phyloP scores from a whole-genome alignment of 2,113 vertebrate genomes.

The Mormyrus lacerda region DNA sequence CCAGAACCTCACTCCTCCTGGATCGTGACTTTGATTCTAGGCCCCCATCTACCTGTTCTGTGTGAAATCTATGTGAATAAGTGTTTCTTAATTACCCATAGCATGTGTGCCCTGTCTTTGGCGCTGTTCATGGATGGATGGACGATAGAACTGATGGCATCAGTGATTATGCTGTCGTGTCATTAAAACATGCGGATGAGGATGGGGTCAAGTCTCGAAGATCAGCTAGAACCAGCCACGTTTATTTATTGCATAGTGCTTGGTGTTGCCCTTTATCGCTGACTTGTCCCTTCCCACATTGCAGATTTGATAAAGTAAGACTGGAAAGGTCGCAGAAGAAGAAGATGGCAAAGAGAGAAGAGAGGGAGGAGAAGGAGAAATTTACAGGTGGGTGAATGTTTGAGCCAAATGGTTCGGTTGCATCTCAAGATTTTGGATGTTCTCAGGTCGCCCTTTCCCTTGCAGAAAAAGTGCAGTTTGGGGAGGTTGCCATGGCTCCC shows the following conservation, averaged over 20 bases:
- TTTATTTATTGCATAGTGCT: neutral
- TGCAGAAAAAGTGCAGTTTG: slow-evolving; percentile 72
- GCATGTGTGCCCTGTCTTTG: neutral
- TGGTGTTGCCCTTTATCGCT: neutral
- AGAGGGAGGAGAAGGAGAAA: slow-evolving; percentile 65
- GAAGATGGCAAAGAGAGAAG: slow-evolving; percentile 58
- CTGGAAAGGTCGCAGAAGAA: slow-evolving; percentile 60
- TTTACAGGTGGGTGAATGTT: slow-evolving; percentile 59
- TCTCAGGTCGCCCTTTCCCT: neutral
- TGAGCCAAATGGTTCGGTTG: neutral
- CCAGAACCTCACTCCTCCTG: neutral
- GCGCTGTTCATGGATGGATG: neutral
- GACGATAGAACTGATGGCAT: neutral
- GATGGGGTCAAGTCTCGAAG: neutral
- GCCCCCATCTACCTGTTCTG: neutral
- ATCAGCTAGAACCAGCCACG: neutral
- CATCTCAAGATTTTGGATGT: neutral
- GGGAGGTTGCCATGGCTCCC: slow-evolving; percentile 77
- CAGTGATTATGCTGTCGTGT: neutral
- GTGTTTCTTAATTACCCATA: neutral
- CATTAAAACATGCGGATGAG: neutral
- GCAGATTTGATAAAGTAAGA: slow-evolving; percentile 65
- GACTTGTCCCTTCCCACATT: neutral
- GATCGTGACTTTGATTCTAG: neutral
- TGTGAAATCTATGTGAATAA: neutral